Conservation (phyloP, 2,888 invertebrate species). For the Oscheius myriophilus region DNA sequence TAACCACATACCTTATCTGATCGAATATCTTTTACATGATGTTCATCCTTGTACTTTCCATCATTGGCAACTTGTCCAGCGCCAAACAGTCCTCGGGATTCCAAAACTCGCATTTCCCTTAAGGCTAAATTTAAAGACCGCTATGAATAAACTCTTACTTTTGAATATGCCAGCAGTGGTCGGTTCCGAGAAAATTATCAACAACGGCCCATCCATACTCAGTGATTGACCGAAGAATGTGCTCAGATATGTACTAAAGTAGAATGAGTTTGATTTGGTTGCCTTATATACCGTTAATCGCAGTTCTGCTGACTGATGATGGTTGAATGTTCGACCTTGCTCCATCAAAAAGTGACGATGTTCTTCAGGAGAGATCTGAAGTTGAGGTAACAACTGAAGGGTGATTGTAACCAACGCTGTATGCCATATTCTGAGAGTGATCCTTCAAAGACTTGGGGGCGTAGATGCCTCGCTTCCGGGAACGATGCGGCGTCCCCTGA, state of each 20-base stretch:
- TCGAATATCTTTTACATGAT: conserved; percentile 62
- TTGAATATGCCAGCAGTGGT: conserved; percentile 59
- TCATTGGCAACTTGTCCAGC: conserved; percentile 63
- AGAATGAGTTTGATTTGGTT: neutral
- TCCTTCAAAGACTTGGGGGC: conserved; percentile 22
- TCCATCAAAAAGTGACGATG: conserved; percentile 20
- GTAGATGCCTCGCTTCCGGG: conserved; percentile 6
- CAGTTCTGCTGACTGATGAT: conserved; percentile 25
- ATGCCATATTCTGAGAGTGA: conserved; percentile 25
- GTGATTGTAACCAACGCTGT: conserved; percentile 6
- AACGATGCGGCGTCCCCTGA: conserved; percentile 1
- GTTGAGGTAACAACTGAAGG: neutral
- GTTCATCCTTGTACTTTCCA: conserved; percentile 50
- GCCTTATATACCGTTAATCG: conserved; percentile 15
- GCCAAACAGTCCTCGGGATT: conserved; percentile 59
- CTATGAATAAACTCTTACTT: conserved; percentile 11
- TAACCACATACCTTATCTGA: conserved; percentile 57
- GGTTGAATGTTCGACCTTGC: conserved; percentile 23
- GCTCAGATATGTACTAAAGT: conserved; percentile 64
- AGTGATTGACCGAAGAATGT: conserved; percentile 62
- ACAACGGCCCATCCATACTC: conserved; percentile 69
- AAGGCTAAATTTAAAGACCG: conserved; percentile 24
- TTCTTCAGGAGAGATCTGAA: conserved; percentile 27
- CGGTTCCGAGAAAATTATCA: conserved; percentile 67
- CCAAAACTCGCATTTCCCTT: conserved; percentile 64